These are phyloP conservation scores for Bombus pascuorum DNA, from an alignment of 1,140 invertebrate genomes.

Conservation along the genomic window DNA sequence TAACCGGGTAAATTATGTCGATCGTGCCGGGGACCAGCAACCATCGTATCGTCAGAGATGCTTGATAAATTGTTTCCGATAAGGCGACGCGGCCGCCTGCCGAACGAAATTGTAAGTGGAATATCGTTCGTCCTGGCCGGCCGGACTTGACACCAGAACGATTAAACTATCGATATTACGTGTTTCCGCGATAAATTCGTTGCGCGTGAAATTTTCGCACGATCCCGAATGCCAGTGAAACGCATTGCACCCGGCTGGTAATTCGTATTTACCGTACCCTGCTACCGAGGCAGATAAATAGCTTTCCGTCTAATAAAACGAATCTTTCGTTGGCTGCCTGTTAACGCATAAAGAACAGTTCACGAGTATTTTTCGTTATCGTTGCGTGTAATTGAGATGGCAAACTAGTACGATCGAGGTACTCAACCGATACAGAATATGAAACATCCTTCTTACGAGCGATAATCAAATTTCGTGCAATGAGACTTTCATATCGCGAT, in stretches of 20 bases:
- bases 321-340: background rate
- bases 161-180: constrained; percentile 31
- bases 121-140: constrained; percentile 1
- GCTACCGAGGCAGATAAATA: background rate
- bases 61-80: constrained; percentile 41
- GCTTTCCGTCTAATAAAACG: background rate
- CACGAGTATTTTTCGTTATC: background rate
- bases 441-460: no score
- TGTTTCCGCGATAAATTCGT: constrained; percentile 14
- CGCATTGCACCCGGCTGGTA: background rate
- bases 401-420: background rate
- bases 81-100: constrained; percentile 5
- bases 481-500: no score
- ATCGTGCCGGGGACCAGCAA: constrained; percentile 9
- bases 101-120: constrained; percentile 36
- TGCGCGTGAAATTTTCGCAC: background rate
- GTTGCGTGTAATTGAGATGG: background rate
- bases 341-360: background rate
- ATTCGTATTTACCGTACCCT: background rate
- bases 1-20: constrained; percentile 54
- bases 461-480: no score
- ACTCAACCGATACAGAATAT: no score
- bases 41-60: constrained; percentile 36
- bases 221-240: background rate
- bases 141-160: background rate